Conservation (phyloP, 1,140 invertebrate genomes). For the Battus philenor region DNA sequence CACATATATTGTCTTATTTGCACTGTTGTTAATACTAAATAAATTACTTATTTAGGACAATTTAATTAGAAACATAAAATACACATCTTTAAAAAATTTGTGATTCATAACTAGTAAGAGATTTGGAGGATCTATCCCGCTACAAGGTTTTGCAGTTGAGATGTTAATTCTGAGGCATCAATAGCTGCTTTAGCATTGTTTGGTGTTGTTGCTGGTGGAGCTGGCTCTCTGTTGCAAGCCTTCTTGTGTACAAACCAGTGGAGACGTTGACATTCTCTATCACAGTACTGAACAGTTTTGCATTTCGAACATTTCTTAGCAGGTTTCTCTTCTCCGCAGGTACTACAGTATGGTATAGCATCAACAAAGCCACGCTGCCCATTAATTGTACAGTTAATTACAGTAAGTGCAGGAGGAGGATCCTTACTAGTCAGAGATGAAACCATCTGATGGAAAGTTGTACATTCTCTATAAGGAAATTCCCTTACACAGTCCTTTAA, state of each 20-base stretch:
- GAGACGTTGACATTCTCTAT: constrained; percentile 93
- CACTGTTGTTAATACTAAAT: constrained; percentile 6
- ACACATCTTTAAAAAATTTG: neutral
- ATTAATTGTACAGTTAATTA: constrained; percentile 92
- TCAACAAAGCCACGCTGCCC: constrained; percentile 89
- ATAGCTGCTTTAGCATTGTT: constrained; percentile 49
- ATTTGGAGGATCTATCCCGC: constrained; percentile 37
- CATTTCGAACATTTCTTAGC: constrained; percentile 97
- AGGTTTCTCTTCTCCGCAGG: constrained; percentile 93
- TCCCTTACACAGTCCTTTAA: constrained; percentile 89
- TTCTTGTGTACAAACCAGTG: constrained; percentile 99
- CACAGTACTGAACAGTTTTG: constrained; percentile 95
- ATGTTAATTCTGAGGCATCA: constrained; percentile 62
- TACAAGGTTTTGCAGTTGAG: constrained; percentile 68
- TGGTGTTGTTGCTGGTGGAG: constrained; percentile 40
- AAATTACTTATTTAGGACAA: constrained; percentile 9
- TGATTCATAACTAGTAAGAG: neutral
- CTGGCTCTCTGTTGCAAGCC: constrained; percentile 79
- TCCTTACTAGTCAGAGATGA: constrained; percentile 83
- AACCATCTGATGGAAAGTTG: constrained; percentile 90
- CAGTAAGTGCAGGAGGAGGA: constrained; percentile 80
- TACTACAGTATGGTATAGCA: constrained; percentile 84
- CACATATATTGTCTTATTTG: constrained; percentile 6
- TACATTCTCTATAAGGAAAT: constrained; percentile 91
- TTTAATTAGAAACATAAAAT: constrained; percentile 6